Percentiles rank a stretch among this genome's conserved stretches.
These are phyloP conservation scores for Protaetia brevitarsis DNA, from an alignment of 1,140 invertebrate genomes.

Conservation along the genomic window DNA sequence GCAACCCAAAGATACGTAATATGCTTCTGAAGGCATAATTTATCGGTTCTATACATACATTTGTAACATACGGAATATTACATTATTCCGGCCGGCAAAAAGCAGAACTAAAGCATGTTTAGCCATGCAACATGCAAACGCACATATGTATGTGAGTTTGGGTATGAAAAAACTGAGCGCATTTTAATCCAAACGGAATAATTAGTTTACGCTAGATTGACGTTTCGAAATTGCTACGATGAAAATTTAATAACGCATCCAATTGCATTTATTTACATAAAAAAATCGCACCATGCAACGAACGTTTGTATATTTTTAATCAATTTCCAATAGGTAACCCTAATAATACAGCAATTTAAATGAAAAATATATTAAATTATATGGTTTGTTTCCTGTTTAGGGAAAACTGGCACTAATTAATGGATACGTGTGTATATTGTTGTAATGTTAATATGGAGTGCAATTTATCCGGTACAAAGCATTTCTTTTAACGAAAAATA, in stretches of 20 bases:
- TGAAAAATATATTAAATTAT: not conserved
- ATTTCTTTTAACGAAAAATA: no score
- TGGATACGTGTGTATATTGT: no score
- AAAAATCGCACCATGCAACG: not conserved
- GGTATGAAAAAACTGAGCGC: not conserved
- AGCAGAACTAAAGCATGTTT: no score
- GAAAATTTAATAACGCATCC: constrained; percentile 6
- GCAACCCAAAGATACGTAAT: no score
- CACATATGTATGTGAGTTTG: not conserved
- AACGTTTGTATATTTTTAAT: not conserved
- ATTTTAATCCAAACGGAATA: not conserved
- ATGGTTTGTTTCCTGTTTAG: no score
- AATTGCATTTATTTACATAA: not conserved
- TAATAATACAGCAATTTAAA: not conserved
- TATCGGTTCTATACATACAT: no score
- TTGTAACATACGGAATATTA: no score
- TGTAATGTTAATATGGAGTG: no score
- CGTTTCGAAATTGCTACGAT: not conserved
- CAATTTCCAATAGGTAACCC: not conserved
- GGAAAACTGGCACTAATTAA: no score
- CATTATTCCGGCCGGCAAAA: not conserved
- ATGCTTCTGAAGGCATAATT: no score
- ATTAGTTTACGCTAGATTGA: constrained; percentile 1
- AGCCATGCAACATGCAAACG: no score
- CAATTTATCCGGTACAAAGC: no score